These are phyloP conservation scores for Callyntrura sp. DNA, from an alignment of 2,888 invertebrate species.

Conservation along the genomic window DNA sequence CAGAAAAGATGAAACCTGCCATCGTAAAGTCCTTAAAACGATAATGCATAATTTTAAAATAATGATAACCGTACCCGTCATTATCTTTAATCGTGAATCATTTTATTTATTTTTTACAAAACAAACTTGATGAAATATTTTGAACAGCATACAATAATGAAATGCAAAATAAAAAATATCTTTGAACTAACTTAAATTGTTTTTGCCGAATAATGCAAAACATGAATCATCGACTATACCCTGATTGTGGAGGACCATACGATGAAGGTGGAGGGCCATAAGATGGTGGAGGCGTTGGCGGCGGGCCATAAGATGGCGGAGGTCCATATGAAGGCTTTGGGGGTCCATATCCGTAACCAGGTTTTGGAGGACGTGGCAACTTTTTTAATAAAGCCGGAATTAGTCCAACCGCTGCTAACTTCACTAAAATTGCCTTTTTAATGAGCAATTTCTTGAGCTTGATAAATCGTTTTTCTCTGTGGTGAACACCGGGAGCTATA, in stretches of 20 bases:
- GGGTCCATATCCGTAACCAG: constrained; percentile 69
- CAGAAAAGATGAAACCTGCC: too few relatives aligned
- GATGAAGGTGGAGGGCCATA: constrained; percentile 74
- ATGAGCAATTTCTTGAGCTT: constrained; percentile 12
- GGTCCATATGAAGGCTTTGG: constrained; percentile 67
- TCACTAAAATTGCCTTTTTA: constrained; percentile 49
- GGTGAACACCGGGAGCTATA: constrained; percentile 3
- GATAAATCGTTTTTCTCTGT: constrained; percentile 64
- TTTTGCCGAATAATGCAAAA: not conserved
- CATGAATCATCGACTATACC: constrained; percentile 29
- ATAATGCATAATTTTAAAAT: too few relatives aligned
- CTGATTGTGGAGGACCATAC: constrained; percentile 70
- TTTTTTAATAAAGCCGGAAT: constrained; percentile 64
- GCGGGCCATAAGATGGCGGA: constrained; percentile 73
- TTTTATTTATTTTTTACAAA: too few relatives aligned
- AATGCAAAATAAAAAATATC: constrained; percentile 31
- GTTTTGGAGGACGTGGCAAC: constrained; percentile 18
- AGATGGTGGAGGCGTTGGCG: constrained; percentile 60
- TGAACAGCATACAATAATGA: not conserved
- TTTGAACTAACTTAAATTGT: constrained; percentile 18
- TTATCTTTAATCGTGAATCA: too few relatives aligned
- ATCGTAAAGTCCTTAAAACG: too few relatives aligned
- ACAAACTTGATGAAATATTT: not conserved
- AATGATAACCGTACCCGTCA: too few relatives aligned
- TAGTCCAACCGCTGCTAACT: constrained; percentile 40